Percentiles rank a stretch among this genome's conserved stretches.
phyloP scores from a whole-genome alignment of 2,797 vertebrate genomes.

The Xerus rutilus region DNA sequence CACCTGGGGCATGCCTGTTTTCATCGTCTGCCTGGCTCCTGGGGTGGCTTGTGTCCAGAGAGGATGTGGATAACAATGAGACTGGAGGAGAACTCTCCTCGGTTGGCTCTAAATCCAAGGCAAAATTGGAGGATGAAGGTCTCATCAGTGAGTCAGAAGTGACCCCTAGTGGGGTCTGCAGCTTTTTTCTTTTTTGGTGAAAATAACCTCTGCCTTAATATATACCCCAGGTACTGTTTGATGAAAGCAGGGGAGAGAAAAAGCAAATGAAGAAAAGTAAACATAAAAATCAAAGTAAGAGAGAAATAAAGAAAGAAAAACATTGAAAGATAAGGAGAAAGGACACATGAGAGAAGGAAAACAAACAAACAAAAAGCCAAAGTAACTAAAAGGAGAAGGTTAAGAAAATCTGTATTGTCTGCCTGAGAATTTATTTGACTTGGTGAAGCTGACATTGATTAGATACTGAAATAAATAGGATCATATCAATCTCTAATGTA shows the following conservation, averaged over 20 bases:
- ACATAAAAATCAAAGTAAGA: not conserved
- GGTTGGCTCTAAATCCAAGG: not conserved
- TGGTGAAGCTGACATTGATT: not conserved
- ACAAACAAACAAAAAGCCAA: not conserved
- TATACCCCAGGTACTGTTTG: not conserved
- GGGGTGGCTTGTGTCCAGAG: constrained; percentile 82
- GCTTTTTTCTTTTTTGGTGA: not conserved
- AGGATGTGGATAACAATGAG: constrained; percentile 82
- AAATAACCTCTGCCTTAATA: not conserved
- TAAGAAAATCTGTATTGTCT: not conserved
- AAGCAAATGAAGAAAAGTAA: not conserved
- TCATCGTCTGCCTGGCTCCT: constrained; percentile 77
- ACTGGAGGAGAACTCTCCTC: constrained; percentile 7
- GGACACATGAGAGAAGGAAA: not conserved
- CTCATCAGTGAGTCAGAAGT: constrained; percentile 77
- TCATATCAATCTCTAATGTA: not conserved
- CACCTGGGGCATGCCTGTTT: constrained; percentile 73
- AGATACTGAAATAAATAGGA: not conserved
- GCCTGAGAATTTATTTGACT: not conserved
- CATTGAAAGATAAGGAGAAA: not conserved
- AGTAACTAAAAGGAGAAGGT: not conserved
- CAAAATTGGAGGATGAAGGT: not conserved
- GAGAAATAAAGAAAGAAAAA: not conserved
- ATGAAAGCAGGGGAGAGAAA: not conserved
- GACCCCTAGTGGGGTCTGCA: constrained; percentile 82